These are phyloP conservation scores for Zaprionus africanus DNA, from an alignment of 1,140 invertebrate species.

Conservation along the genomic window DNA sequence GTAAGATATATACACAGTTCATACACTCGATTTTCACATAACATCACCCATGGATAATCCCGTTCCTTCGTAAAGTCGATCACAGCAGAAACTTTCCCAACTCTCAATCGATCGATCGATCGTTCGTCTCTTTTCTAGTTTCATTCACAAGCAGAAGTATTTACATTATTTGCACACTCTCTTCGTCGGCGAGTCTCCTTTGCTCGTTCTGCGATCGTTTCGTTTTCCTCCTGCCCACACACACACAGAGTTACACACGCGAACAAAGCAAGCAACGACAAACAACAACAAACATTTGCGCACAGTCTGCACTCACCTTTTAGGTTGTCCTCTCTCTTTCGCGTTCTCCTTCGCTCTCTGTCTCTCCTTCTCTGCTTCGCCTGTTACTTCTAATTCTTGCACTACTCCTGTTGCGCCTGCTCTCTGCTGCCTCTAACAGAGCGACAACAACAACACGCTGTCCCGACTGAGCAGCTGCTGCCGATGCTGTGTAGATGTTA, in stretches of 20 bases:
- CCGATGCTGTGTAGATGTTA: conserved; percentile 36
- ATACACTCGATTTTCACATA: no score
- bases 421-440: conserved; percentile 9
- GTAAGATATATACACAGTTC: no score
- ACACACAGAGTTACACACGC: conserved; percentile 1
- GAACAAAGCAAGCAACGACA: background rate
- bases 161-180: conserved; percentile 26
- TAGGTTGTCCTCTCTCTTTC: background rate
- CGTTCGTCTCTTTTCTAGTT: conserved; percentile 4
- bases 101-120: background rate
- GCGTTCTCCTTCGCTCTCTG: background rate
- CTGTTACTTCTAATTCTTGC: conserved; percentile 26
- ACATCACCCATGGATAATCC: no score
- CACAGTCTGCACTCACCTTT: conserved; percentile 25
- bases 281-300: conserved; percentile 29
- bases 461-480: conserved; percentile 21
- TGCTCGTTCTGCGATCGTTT: conserved; percentile 5
- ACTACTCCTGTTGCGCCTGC: conserved; percentile 52
- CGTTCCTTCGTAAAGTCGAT: no score
- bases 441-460: conserved; percentile 21
- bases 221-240: conserved; percentile 37
- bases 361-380: conserved; percentile 1
- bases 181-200: conserved; percentile 7
- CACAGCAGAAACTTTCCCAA: conserved; percentile 1
- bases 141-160: conserved; percentile 20